A percentile compares a stretch with the other conserved stretches of the same genome.
phyloP scores from a whole-genome alignment of 2,797 vertebrate species.

The Eulemur albifrons region DNA sequence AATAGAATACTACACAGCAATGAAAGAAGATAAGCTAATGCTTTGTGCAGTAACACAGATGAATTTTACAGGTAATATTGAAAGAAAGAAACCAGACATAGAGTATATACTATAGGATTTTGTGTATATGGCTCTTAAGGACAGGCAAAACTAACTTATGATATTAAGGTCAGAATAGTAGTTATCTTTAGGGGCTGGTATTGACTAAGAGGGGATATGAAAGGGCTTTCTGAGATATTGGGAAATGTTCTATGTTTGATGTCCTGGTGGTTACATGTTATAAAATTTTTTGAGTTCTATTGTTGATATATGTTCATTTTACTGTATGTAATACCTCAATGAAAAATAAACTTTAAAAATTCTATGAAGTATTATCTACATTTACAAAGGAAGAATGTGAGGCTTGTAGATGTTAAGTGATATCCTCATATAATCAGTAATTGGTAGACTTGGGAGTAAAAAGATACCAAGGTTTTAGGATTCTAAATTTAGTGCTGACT shows the following conservation, averaged over 20 bases:
- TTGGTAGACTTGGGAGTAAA: neutral
- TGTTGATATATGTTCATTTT: neutral
- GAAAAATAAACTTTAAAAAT: neutral
- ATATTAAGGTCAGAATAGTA: neutral
- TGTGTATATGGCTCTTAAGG: neutral
- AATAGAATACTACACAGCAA: neutral
- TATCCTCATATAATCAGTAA: neutral
- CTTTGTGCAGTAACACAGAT: neutral
- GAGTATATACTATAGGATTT: neutral
- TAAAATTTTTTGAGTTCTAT: neutral
- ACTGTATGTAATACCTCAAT: neutral
- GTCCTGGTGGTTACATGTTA: neutral
- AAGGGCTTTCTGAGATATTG: neutral
- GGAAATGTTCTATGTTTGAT: neutral
- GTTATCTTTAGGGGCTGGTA: neutral
- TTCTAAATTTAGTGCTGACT: neutral
- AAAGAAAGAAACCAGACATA: neutral
- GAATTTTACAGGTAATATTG: neutral
- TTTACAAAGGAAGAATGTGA: neutral
- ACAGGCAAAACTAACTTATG: neutral
- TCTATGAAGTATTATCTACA: neutral
- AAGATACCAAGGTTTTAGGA: neutral
- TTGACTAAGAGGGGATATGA: neutral
- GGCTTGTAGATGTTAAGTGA: neutral
- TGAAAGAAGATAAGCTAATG: neutral